Base-by-base conservation (phyloP, 1,140 invertebrate genomes). In the Brachionus plicatilis region DNA sequence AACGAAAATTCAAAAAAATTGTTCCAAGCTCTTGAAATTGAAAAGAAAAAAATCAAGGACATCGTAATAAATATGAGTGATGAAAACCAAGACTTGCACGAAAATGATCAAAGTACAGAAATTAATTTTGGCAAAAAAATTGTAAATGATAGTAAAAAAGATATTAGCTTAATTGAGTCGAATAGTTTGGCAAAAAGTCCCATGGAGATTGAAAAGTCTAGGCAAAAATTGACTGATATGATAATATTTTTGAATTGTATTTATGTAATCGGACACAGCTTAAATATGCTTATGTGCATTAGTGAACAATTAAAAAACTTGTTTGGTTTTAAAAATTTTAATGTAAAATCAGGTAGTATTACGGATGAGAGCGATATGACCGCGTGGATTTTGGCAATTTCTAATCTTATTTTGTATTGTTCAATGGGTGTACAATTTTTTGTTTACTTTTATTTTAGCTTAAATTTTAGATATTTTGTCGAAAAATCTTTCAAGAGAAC, bases 371-470 rank as follows among this genome's bases (percentile, higher is more conserved):
- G 8, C 8, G 72, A 50, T 27, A 14, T 53, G 43, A 50, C 45
- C 2, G 14, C 17, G 17, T 27, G 17, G 2, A 24, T 76, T 50
- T 50, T 50, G 17, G 41, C 72, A 12, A 47, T 76, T 27, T 50
- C 72, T 29, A 76, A 76, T 50, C 20, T 76, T 6, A 50, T 76
- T 76, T 50, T 76, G 20, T 76, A 50, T 53, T 76, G 20, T 11
- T 50, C 43, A 14, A 50, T 76, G 43, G 72, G 72, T 2, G 47
- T 76, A 0, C 43, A 76, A 12, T 76, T 76, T 76, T 76, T 76
- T 76, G 11, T 76, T 50, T 76, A 50, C n/a, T 76, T 76, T 76
- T 76, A 27, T 76, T 76, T n/a, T 50, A 76, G 27, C 29, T 11
- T 47, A 11, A 76, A 47, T 50, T 76, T 76, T 76, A 47, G 72